Evolutionary conservation across 2,888 invertebrate genomes (phyloP).

Genomic region (Caenorhabditis panamensis): DNA sequence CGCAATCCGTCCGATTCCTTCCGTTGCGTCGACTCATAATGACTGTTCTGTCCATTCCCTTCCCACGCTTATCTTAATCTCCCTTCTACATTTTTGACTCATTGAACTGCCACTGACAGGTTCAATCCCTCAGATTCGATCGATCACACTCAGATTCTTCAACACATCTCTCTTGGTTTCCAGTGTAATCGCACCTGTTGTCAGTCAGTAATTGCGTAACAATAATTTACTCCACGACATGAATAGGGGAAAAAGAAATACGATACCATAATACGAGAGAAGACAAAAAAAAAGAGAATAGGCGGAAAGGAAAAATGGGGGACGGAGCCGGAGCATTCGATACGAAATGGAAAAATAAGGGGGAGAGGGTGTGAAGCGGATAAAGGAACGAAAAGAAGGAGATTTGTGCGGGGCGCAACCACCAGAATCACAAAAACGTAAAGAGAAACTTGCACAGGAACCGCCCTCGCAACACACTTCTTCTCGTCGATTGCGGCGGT

Average conservation of each 20-base stretch:
- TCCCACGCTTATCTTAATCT: too few species aligned
- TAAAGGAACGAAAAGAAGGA: slow-evolving; percentile 19
- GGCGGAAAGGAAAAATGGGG: slow-evolving; percentile 3
- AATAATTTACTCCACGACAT: slow-evolving; percentile 49
- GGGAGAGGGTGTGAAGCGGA: slow-evolving; percentile 24
- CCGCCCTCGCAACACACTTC: slow-evolving; percentile 29
- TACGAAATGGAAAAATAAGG: slow-evolving; percentile 23
- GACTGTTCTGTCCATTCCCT: neutral
- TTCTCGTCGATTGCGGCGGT: slow-evolving; percentile 31
- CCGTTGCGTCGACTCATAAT: neutral
- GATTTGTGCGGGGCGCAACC: slow-evolving; percentile 45
- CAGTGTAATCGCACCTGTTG: neutral
- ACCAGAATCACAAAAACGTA: slow-evolving; percentile 48
- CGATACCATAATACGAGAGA: slow-evolving; percentile 30
- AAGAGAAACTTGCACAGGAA: slow-evolving; percentile 23
- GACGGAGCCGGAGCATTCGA: slow-evolving; percentile 24
- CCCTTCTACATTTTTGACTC: neutral
- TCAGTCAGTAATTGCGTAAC: slow-evolving; percentile 8
- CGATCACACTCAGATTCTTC: neutral
- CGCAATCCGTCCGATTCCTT: neutral
- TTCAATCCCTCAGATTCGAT: too few species aligned
- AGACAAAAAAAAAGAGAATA: neutral
- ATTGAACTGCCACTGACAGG: neutral
- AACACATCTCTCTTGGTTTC: neutral
- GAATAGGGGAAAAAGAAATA: slow-evolving; percentile 22